A percentile compares a stretch with the other conserved stretches of the same genome.
phyloP scores from a whole-genome alignment of 1,140 invertebrate genomes.

The Hormaphis cornu region DNA sequence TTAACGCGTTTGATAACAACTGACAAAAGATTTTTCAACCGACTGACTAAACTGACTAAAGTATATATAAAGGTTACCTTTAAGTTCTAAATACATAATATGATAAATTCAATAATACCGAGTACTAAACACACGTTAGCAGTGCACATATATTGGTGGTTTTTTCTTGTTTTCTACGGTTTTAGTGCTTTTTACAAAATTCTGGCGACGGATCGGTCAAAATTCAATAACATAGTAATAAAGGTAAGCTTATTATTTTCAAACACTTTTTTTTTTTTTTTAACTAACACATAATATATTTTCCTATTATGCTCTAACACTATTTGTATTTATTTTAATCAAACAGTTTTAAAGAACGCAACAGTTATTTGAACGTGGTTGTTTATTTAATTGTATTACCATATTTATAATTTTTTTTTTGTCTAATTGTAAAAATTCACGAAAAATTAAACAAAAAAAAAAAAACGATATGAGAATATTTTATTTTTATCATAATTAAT shows the following conservation, averaged over 20 bases:
- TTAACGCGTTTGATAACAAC: constrained; percentile 3
- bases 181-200: constrained; percentile 23
- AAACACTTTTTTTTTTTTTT: constrained; percentile 8
- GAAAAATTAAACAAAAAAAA: too few relatives aligned
- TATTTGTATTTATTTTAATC: not conserved
- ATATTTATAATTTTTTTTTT: too few relatives aligned
- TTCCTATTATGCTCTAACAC: not conserved
- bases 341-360: too few relatives aligned
- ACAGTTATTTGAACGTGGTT: too few relatives aligned
- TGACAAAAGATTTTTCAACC: not conserved
- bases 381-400: too few relatives aligned
- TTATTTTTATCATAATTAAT: too few relatives aligned
- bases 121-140: constrained; percentile 13
- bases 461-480: too few relatives aligned
- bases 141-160: constrained; percentile 29
- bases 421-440: too few relatives aligned
- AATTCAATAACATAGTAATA: not conserved
- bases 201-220: constrained; percentile 16
- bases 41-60: not conserved
- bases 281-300: not conserved
- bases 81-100: not conserved
- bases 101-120: not conserved
- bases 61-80: not conserved
- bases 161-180: constrained; percentile 27
- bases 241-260: constrained; percentile 30